Evolutionary conservation across 2,888 invertebrate genomes (phyloP).

Genomic region (Cryptocephalus moraei): DNA sequence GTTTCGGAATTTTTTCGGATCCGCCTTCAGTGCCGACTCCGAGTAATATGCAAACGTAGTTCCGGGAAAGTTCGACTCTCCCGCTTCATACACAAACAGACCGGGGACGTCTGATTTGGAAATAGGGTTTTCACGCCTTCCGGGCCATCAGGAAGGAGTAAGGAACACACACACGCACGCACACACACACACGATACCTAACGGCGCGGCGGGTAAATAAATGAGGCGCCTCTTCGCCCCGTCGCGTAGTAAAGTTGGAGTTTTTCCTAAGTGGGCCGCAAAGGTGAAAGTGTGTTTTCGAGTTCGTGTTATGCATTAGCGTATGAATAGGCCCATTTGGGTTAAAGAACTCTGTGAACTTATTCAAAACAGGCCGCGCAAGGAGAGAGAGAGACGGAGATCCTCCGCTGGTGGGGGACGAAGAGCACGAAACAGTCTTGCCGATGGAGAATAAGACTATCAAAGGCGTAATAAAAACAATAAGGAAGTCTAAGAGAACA

Average conservation of each 20-base stretch:
- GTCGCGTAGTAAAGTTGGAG: slow-evolving; percentile 43
- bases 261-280: not conserved
- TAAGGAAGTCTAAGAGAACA: not conserved
- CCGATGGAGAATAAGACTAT: not conserved
- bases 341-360: slow-evolving; percentile 8
- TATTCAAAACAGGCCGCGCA: slow-evolving; percentile 9
- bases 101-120: no score
- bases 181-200: no score
- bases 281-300: not conserved
- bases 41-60: no score
- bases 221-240: slow-evolving; percentile 95
- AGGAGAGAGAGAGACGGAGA: not conserved
- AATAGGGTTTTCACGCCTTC: no score
- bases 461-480: not conserved
- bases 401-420: not conserved
- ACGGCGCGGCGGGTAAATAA: slow-evolving; percentile 40
- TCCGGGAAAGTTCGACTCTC: no score
- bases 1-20: no score
- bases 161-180: no score
- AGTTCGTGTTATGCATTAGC: slow-evolving; percentile 9
- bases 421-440: not conserved
- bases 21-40: no score
- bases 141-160: no score
- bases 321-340: slow-evolving; percentile 14
- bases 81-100: no score